phyloP scores from a whole-genome alignment of 2,797 vertebrate species.

The Darevskia mixta region DNA sequence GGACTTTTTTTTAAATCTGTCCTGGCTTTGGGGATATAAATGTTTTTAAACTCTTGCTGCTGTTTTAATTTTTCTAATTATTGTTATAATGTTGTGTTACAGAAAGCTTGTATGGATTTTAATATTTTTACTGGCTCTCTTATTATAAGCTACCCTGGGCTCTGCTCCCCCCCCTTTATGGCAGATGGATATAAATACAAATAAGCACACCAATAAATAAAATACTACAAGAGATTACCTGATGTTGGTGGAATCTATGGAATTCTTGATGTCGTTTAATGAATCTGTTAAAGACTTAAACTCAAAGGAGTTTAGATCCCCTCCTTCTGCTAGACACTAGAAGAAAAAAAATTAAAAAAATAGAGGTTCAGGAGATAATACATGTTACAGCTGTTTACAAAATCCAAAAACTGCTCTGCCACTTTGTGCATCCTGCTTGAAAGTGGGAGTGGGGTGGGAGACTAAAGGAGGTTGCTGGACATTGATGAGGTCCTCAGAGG shows the following conservation, averaged over 20 bases:
- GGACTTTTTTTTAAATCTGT: no score
- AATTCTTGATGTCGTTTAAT: constrained; percentile 96
- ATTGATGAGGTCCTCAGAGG: not conserved
- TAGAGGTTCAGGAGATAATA: constrained; percentile 44
- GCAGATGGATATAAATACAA: no score
- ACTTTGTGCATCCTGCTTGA: not conserved
- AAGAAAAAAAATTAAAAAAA: constrained; percentile 49
- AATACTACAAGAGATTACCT: constrained; percentile 81
- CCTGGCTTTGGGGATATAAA: no score
- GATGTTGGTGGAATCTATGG: constrained; percentile 96
- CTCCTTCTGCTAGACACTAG: constrained; percentile 96
- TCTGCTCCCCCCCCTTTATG: no score
- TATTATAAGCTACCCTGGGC: no score
- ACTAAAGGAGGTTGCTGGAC: not conserved
- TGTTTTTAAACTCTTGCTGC: no score
- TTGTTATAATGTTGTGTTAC: no score
- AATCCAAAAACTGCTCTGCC: not conserved
- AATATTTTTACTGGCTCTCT: no score
- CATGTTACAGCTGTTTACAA: constrained; percentile 19
- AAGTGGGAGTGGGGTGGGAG: not conserved
- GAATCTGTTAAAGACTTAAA: constrained; percentile 99
- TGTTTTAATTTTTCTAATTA: no score
- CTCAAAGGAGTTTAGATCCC: constrained; percentile 98
- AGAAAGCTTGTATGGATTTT: no score
- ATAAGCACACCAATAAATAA: no score